Evolutionary conservation across 2,888 invertebrate genomes (phyloP), one percentile per base, ranked within the genome.

Genomic region (Polydrusus cervinus): DNA sequence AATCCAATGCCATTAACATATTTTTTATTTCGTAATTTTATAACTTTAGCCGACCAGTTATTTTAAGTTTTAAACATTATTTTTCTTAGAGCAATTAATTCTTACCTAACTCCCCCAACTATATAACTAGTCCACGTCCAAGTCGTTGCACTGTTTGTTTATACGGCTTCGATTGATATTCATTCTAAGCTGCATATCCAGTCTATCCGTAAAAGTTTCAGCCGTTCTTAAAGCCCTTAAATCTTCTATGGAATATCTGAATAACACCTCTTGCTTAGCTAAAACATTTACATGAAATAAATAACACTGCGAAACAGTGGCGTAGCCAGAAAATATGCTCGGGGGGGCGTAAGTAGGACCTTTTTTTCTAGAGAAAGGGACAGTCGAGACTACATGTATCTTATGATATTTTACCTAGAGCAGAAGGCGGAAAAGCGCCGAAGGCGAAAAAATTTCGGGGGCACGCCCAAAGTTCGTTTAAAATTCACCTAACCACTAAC

Each of bases 171-270:
- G n/a, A 30, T 25, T 53, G 7, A 53, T 9, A 3, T 1, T 53
- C 30, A 30, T 13, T 30, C 53, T 30, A 13, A 53, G 53, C n/a
- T n/a, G 13, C 9, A n/a, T 5, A 30, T 30, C n/a, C 53, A 30
- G 53, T 13, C 25, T 53, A 6, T 11, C 51, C 20, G 53, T 25
- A 13, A 25, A 25, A n/a, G 53, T 53, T 6, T n/a, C 25, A 0
- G 3, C 53, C 3, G 53, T 25, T 53, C 53, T 53, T 53, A 53
- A n/a, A 3, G 30, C n/a, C 0, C 3, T 7, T n/a, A 53, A 30
- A 1, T 53, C 53, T 25, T 53, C 53, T 53, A 1, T 30, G 30
- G 53, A 25, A n/a, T 53, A 53, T 30, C 25, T 53, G 53, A 30
- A 30, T 13, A 30, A 11, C 6, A 53, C 0, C 13, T 30, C n/a